Evolutionary conservation across 2,113 vertebrate genomes (phyloP).

Genomic region (Leptodactylus fuscus): DNA sequence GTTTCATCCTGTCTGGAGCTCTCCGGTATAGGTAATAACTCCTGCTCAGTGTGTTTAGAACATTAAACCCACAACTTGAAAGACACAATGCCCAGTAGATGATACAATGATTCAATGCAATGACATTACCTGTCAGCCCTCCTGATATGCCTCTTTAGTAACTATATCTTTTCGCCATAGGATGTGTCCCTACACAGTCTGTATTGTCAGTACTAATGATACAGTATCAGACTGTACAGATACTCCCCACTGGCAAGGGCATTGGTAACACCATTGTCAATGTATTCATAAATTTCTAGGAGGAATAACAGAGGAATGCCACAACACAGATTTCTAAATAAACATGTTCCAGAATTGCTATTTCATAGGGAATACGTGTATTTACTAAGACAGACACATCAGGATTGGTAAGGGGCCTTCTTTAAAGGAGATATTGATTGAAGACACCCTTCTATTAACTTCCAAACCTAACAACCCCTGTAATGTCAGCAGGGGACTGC

Average conservation of each 20-base stretch:
- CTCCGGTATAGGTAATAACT: neutral
- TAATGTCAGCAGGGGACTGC: neutral
- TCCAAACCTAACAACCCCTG: neutral
- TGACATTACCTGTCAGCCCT: neutral
- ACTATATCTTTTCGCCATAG: neutral
- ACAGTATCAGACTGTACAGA: neutral
- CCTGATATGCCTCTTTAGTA: neutral
- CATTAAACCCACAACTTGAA: neutral
- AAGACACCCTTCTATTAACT: neutral
- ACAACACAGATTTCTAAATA: no score
- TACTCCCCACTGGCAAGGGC: no score
- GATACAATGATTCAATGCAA: neutral
- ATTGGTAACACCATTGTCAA: no score
- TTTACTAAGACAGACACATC: no score
- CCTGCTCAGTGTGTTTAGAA: neutral
- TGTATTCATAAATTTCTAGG: no score
- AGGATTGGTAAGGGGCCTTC: neutral
- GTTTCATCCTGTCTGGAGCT: neutral
- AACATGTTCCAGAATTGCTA: no score
- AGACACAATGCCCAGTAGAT: neutral
- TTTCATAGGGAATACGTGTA: no score
- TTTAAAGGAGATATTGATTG: neutral
- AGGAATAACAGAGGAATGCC: no score
- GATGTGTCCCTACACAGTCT: neutral
- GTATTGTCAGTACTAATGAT: neutral